These are phyloP conservation scores for Lates calcarifer DNA, from an alignment of 2,113 vertebrate species.

Conservation along the genomic window DNA sequence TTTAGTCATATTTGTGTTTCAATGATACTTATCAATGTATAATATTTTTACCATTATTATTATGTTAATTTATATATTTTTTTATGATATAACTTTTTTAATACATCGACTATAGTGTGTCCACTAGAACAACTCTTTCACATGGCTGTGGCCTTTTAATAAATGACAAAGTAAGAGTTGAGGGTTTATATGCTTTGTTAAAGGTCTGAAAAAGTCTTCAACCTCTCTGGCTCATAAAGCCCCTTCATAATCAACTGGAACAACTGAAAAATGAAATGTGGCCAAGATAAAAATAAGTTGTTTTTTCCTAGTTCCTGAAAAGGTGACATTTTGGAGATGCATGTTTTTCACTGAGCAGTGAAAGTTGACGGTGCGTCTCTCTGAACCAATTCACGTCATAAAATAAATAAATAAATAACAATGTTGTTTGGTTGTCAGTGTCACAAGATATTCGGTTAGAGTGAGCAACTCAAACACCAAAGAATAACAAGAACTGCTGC, in stretches of 20 bases:
- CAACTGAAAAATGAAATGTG: slow-evolving; percentile 5
- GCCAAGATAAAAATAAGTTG: slow-evolving; percentile 6
- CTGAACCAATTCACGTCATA: slow-evolving; percentile 23
- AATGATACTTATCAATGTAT: neutral
- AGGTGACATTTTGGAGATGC: slow-evolving; percentile 8
- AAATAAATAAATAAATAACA: slow-evolving; percentile 40
- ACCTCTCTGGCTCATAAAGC: neutral
- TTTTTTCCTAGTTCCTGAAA: slow-evolving; percentile 21
- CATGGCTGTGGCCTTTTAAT: neutral
- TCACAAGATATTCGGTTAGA: slow-evolving; percentile 38
- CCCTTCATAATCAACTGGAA: neutral
- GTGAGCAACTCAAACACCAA: slow-evolving; percentile 31
- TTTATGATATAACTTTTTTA: neutral
- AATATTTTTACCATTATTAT: neutral
- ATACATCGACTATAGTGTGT: neutral
- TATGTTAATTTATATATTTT: too few relatives aligned
- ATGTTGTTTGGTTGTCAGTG: slow-evolving; percentile 27
- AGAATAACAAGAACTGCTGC: slow-evolving; percentile 35
- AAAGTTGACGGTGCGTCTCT: slow-evolving; percentile 19
- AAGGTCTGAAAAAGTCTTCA: neutral
- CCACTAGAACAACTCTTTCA: neutral
- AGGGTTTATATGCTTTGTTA: neutral
- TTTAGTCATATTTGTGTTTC: neutral
- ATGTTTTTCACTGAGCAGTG: slow-evolving; percentile 15
- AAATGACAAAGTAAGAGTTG: neutral